These are phyloP conservation scores for Peromyscus californicus DNA, from an alignment of 2,113 vertebrate genomes.

Conservation along the genomic window DNA sequence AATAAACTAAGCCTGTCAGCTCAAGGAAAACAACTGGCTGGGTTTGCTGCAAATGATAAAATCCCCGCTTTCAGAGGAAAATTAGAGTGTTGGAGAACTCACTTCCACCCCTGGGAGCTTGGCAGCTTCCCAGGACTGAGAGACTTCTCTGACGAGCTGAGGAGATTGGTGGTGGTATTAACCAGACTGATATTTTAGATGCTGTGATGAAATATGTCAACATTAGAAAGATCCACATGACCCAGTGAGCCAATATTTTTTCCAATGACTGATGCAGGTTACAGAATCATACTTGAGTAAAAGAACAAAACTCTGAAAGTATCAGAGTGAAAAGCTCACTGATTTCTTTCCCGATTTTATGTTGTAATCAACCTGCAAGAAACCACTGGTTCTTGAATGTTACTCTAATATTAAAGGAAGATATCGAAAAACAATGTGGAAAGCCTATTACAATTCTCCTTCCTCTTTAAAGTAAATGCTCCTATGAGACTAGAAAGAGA, in stretches of 20 bases:
- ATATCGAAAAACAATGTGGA: slow-evolving; percentile 18
- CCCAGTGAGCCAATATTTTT: slow-evolving; percentile 23
- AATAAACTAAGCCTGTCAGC: slow-evolving; percentile 27
- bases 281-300: not conserved
- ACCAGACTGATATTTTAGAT: not conserved
- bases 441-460: not conserved
- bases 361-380: not conserved
- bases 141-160: not conserved
- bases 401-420: not conserved
- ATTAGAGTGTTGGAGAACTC: not conserved
- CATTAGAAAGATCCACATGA: not conserved
- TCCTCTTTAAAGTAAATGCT: not conserved
- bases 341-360: not conserved
- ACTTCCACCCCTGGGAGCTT: not conserved
- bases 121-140: not conserved
- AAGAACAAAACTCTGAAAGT: not conserved
- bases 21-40: slow-evolving; percentile 47
- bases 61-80: slow-evolving; percentile 43
- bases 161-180: not conserved
- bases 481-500: not conserved
- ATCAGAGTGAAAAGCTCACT: not conserved
- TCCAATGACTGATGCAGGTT: not conserved
- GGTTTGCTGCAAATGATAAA: slow-evolving; percentile 31
- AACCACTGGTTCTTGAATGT: not conserved
- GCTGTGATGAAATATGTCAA: not conserved